A percentile compares a stretch with the other conserved stretches of the same genome.
phyloP scores from a whole-genome alignment of 2,797 vertebrate genomes.

The Halcyon badia region DNA sequence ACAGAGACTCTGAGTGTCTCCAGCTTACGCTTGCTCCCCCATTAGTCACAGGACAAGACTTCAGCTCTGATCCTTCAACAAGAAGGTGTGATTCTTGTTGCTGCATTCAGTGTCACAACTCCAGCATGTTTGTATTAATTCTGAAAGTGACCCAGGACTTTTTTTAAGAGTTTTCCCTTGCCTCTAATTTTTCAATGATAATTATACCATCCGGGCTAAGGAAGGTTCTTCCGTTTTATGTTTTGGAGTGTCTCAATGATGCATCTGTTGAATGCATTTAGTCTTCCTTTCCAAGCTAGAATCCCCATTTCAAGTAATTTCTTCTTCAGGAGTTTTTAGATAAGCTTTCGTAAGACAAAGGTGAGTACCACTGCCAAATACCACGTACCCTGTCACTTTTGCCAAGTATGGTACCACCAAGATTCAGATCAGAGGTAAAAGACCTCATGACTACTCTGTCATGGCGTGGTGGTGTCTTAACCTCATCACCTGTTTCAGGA shows the following conservation, averaged over 20 bases:
- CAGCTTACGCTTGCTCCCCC: not conserved
- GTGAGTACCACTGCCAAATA: not conserved
- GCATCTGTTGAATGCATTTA: not conserved
- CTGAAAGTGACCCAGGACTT: not conserved
- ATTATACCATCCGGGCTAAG: not conserved
- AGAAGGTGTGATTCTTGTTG: not conserved
- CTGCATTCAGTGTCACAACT: not conserved
- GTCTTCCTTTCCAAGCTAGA: not conserved
- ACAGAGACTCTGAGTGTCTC: not conserved
- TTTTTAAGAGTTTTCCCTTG: not conserved
- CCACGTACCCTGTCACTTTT: not conserved
- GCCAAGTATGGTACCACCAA: not conserved
- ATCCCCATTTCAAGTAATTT: not conserved
- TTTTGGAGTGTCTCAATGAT: not conserved
- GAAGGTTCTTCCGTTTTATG: not conserved
- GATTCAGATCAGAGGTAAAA: not conserved
- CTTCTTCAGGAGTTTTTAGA: not conserved
- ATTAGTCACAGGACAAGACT: constrained; percentile 14
- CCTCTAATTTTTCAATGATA: not conserved
- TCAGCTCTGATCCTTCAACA: not conserved
- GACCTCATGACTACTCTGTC: not conserved
- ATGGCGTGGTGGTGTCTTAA: not conserved
- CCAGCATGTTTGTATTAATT: not conserved
- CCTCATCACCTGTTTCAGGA: not conserved
- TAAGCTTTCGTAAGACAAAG: not conserved